Evolutionary conservation across 2,888 invertebrate species (phyloP).

Genomic region (Cynaeus angustus): DNA sequence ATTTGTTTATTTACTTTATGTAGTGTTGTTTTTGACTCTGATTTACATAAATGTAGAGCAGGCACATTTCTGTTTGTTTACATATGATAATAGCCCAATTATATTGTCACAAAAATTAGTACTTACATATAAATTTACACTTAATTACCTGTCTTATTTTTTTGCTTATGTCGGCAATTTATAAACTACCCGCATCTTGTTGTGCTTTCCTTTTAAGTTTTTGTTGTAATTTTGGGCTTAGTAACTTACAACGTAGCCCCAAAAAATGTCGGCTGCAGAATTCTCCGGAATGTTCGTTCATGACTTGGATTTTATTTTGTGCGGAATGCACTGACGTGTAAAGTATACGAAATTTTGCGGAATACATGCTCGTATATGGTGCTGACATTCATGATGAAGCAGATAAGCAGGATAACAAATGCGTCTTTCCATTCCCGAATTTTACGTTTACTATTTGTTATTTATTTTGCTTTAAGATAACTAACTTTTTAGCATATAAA

Average conservation of each 20-base stretch:
- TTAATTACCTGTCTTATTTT: too few relatives aligned
- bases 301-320: slow-evolving; percentile 24
- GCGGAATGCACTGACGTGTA: slow-evolving; percentile 21
- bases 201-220: too few relatives aligned
- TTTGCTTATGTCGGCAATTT: too few relatives aligned
- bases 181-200: too few relatives aligned
- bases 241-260: neutral
- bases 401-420: slow-evolving; percentile 8
- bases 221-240: too few relatives aligned
- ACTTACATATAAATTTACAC: too few relatives aligned
- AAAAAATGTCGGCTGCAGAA: neutral
- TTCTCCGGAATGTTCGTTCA: slow-evolving; percentile 7
- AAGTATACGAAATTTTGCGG: slow-evolving; percentile 14
- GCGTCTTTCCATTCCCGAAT: neutral
- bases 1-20: slow-evolving; percentile 25
- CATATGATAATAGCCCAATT: neutral
- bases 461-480: neutral
- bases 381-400: neutral
- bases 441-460: slow-evolving; percentile 8
- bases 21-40: slow-evolving; percentile 22
- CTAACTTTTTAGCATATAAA: slow-evolving; percentile 4
- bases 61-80: neutral
- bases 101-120: neutral
- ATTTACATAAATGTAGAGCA: slow-evolving; percentile 24
- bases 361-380: neutral